phyloP scores from a whole-genome alignment of 2,113 vertebrate species.

The Sclerurus mexicanus region DNA sequence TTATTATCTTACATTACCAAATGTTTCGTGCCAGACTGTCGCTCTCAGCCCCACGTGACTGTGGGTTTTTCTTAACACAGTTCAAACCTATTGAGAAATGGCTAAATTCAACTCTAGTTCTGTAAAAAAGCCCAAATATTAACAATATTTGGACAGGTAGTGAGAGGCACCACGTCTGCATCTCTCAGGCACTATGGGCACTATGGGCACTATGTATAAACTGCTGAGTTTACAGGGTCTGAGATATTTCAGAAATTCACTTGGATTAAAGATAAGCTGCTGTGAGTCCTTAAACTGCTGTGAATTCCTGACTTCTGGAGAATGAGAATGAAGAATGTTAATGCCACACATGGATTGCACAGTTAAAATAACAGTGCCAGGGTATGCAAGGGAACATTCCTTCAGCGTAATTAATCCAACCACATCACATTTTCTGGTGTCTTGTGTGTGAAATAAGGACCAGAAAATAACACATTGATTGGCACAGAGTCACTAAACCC shows the following conservation, averaged over 20 bases:
- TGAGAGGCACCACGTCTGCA: background rate
- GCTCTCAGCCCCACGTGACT: background rate
- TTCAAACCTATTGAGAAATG: background rate
- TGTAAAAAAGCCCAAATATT: background rate
- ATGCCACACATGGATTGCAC: background rate
- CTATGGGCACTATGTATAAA: background rate
- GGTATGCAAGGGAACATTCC: background rate
- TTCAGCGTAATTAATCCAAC: background rate
- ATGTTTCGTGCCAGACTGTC: background rate
- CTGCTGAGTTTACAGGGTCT: background rate
- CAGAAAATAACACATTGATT: background rate
- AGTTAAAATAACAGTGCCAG: slow-evolving; percentile 14
- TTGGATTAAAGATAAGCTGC: slow-evolving; percentile 50
- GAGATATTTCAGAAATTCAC: background rate
- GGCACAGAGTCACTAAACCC: background rate
- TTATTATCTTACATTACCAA: background rate
- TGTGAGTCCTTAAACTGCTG: background rate
- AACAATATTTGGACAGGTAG: background rate
- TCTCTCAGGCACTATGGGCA: background rate
- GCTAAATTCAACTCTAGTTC: background rate
- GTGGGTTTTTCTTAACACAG: background rate
- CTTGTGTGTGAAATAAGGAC: background rate
- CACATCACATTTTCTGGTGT: background rate
- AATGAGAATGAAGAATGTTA: background rate
- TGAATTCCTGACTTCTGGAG: slow-evolving; percentile 41